Conservation (phyloP, 1,140 invertebrate species). For the Ditylenchus dipsaci region DNA sequence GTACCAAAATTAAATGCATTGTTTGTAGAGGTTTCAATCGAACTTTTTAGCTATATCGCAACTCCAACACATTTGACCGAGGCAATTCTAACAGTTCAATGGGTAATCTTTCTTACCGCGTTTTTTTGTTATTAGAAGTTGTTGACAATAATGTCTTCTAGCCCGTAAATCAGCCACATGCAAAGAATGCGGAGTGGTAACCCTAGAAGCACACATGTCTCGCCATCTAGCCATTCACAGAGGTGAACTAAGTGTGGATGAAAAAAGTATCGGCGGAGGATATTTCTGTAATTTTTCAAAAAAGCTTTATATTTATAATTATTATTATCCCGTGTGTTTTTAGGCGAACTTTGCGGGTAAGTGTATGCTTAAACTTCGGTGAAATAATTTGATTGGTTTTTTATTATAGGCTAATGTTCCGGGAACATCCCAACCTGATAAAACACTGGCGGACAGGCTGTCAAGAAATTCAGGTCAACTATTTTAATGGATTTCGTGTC, state of each 20-base stretch:
- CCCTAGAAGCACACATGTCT: constrained; percentile 34
- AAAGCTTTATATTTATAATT: no score
- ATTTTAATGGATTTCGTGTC: background rate
- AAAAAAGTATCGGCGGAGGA: constrained; percentile 32
- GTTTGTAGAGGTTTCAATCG: background rate
- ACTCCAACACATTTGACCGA: background rate
- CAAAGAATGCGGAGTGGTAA: constrained; percentile 35
- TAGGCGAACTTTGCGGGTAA: no score
- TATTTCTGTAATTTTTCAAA: constrained; percentile 46
- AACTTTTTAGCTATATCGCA: background rate
- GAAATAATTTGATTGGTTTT: no score
- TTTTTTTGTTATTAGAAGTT: constrained; percentile 18
- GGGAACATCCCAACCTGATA: constrained; percentile 45
- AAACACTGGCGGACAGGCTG: constrained; percentile 51
- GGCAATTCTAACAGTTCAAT: background rate
- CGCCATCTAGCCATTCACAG: constrained; percentile 38
- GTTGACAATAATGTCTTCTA: background rate
- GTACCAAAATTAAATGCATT: no score
- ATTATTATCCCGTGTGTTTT: no score
- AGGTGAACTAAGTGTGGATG: constrained; percentile 32
- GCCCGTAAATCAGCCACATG: constrained; percentile 21
- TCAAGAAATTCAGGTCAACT: constrained; percentile 43
- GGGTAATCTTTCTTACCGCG: no score
- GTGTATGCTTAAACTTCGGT: no score
- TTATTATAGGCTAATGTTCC: constrained; percentile 25